Evolutionary conservation across 1,140 invertebrate species (phyloP).

Genomic region (Leptoteleia sp.): DNA sequence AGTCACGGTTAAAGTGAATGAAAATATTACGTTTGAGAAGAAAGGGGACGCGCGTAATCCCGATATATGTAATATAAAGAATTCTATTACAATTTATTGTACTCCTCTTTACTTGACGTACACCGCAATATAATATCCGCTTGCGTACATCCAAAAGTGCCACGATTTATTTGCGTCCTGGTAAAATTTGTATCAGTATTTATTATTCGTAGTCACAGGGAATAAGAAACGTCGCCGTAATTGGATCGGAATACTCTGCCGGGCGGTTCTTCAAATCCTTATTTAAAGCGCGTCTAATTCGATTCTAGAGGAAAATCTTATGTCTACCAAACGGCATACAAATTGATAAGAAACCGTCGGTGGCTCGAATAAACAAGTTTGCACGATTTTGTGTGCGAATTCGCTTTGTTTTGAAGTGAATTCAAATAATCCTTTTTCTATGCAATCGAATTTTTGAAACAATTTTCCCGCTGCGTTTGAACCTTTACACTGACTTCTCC

Average conservation of each 20-base stretch:
- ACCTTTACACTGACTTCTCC: conserved; percentile 50
- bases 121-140: neutral
- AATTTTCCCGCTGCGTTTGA: conserved; percentile 52
- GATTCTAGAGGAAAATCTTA: conserved; percentile 23
- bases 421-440: conserved; percentile 55
- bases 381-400: conserved; percentile 42
- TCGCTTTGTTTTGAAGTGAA: conserved; percentile 53
- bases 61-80: conserved; percentile 45
- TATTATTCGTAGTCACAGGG: neutral
- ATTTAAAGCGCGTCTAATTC: conserved; percentile 25
- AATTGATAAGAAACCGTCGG: conserved; percentile 41
- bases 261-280: conserved; percentile 10
- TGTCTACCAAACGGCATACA: conserved; percentile 26
- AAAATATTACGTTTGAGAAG: conserved; percentile 59
- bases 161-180: neutral
- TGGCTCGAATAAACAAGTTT: conserved; percentile 47
- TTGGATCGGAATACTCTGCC: conserved; percentile 4
- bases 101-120: neutral
- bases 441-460: conserved; percentile 61
- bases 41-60: conserved; percentile 40
- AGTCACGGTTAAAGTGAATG: conserved; percentile 49
- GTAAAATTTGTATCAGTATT: neutral
- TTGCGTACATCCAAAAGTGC: neutral
- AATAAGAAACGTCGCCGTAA: conserved; percentile 1
- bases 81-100: conserved; percentile 27